Percentiles rank a stretch among this genome's conserved stretches.
These are phyloP conservation scores for Lasioglossum vierecki DNA, from an alignment of 2,888 invertebrate species.

Conservation along the genomic window DNA sequence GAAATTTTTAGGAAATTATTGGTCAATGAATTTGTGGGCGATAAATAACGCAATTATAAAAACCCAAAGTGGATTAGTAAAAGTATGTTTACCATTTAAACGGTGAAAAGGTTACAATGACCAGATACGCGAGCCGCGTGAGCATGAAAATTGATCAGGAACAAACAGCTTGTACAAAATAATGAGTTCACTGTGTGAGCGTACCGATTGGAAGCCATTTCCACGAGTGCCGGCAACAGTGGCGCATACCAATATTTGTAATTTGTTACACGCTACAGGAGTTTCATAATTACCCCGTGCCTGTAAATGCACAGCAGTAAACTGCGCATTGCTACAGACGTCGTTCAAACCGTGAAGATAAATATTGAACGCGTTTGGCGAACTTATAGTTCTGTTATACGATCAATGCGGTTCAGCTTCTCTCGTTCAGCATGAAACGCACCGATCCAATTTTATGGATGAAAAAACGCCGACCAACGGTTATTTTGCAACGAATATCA, in stretches of 20 bases:
- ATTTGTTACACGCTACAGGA: not conserved
- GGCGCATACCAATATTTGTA: not conserved
- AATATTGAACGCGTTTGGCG: not conserved
- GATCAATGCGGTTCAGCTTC: not conserved
- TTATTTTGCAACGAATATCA: not conserved
- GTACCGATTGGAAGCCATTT: constrained; percentile 12
- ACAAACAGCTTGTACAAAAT: not conserved
- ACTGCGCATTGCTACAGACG: not conserved
- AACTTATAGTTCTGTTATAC: not conserved
- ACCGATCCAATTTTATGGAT: not conserved
- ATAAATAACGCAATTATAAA: not conserved
- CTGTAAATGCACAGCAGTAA: not conserved
- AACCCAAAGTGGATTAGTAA: not conserved
- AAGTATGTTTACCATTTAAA: not conserved
- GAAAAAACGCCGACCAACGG: not conserved
- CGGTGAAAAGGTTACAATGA: not conserved
- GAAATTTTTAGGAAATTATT: not conserved
- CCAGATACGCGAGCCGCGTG: no score
- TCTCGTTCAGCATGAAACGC: not conserved
- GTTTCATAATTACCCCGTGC: constrained; percentile 1
- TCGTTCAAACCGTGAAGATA: not conserved
- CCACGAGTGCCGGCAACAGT: not conserved
- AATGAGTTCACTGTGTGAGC: not conserved
- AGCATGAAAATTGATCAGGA: not conserved
- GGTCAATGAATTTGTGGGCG: not conserved